phyloP scores from a whole-genome alignment of 2,113 vertebrate species.

The Polyodon spathula region DNA sequence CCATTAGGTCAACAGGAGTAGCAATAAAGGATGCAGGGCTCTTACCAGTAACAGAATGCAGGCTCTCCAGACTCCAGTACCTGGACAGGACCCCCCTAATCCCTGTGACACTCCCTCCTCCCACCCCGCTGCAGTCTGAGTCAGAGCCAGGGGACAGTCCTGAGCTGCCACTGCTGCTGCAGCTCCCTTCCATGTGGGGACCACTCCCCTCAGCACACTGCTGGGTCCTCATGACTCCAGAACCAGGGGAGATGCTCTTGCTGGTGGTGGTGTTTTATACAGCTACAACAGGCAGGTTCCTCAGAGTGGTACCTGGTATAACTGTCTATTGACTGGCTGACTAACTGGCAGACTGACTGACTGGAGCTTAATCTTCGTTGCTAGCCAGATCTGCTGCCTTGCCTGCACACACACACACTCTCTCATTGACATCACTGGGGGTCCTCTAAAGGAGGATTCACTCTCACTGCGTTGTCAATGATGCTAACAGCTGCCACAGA shows the following conservation, averaged over 20 bases:
- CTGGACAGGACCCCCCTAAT: constrained; percentile 78
- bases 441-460: constrained; percentile 61
- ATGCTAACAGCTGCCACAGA: constrained; percentile 17
- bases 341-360: constrained; percentile 23
- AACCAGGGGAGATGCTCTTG: constrained; percentile 30
- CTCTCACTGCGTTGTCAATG: constrained; percentile 15
- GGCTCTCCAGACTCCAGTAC: constrained; percentile 92
- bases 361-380: constrained; percentile 18
- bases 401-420: constrained; percentile 18
- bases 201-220: constrained; percentile 70
- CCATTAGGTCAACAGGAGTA: too few relatives aligned
- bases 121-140: constrained; percentile 73
- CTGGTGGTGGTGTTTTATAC: constrained; percentile 17
- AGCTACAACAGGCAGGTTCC: constrained; percentile 31
- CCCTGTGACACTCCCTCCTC: constrained; percentile 64
- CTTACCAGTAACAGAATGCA: constrained; percentile 89
- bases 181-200: constrained; percentile 68
- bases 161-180: constrained; percentile 64
- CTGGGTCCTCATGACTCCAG: constrained; percentile 69
- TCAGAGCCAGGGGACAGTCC: constrained; percentile 81
- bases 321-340: constrained; percentile 30
- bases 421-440: constrained; percentile 71
- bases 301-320: constrained; percentile 32
- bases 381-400: constrained; percentile 24
- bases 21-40: background rate